Evolutionary conservation across 2,113 vertebrate genomes (phyloP).

Genomic region (Larimichthys polyactis): DNA sequence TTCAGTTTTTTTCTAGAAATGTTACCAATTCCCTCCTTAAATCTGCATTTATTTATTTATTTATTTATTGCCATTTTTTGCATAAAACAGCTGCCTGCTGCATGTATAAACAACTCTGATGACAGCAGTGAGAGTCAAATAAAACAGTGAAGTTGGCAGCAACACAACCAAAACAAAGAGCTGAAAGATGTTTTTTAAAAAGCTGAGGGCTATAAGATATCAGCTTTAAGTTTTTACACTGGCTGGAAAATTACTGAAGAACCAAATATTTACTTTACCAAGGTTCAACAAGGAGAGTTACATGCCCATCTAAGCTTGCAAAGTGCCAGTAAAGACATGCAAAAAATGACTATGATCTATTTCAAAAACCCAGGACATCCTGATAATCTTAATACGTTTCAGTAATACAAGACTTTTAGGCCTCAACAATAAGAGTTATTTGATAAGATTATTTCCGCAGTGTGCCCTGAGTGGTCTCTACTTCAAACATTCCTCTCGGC

Average conservation of each 20-base stretch:
- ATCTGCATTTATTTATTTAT: not conserved
- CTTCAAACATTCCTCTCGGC: slow-evolving; percentile 23
- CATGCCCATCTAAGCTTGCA: not conserved
- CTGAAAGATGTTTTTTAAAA: not conserved
- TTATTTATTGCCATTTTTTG: not conserved
- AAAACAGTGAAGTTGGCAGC: not conserved
- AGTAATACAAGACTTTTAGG: not conserved
- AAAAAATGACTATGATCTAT: not conserved
- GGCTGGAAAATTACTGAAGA: not conserved
- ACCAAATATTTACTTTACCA: slow-evolving; percentile 5
- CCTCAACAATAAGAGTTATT: not conserved
- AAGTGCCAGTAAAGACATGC: not conserved
- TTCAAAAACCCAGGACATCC: not conserved
- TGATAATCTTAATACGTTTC: not conserved
- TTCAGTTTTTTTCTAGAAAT: not conserved
- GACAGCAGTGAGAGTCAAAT: not conserved
- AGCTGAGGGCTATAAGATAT: too few relatives aligned
- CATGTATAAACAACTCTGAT: not conserved
- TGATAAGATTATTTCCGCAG: slow-evolving; percentile 5
- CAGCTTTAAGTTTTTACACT: not conserved
- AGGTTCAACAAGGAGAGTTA: not conserved
- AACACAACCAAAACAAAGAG: not conserved
- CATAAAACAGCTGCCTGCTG: too few relatives aligned
- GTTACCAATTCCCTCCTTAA: not conserved
- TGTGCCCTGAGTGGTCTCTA: not conserved